phyloP scores from a whole-genome alignment of 1,140 invertebrate species.

The Bombus pascuorum region DNA sequence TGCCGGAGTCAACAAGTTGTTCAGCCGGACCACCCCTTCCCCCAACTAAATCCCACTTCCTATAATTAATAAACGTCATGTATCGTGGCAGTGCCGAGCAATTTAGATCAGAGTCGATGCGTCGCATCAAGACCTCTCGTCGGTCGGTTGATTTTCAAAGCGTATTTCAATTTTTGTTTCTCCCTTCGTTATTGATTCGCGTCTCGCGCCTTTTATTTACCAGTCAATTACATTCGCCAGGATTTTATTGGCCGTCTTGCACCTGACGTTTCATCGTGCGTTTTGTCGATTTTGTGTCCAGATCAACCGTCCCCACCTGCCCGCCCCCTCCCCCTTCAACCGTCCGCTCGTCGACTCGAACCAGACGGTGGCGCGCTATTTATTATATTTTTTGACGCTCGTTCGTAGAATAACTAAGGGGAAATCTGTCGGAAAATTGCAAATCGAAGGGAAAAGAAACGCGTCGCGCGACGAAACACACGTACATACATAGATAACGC shows the following conservation, averaged over 20 bases:
- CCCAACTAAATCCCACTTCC: constrained; percentile 74
- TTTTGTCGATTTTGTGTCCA: constrained; percentile 49
- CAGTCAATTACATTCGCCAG: constrained; percentile 53
- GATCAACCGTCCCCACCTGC: neutral
- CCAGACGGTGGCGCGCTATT: constrained; percentile 1
- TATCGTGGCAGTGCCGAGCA: constrained; percentile 64
- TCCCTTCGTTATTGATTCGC: constrained; percentile 54
- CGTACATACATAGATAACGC: neutral
- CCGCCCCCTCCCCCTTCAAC: neutral
- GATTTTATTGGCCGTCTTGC: constrained; percentile 56
- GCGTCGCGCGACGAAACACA: neutral
- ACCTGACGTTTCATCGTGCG: constrained; percentile 54
- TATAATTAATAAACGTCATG: constrained; percentile 74
- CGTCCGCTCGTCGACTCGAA: neutral
- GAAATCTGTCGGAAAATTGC: constrained; percentile 25
- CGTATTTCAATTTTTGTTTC: constrained; percentile 65
- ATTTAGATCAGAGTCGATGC: constrained; percentile 64
- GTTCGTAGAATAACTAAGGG: constrained; percentile 4
- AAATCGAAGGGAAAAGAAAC: constrained; percentile 11
- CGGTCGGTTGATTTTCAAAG: constrained; percentile 63
- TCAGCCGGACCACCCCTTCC: constrained; percentile 68
- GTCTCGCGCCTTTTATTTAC: constrained; percentile 61
- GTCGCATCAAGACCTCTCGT: constrained; percentile 62
- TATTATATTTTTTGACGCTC: constrained; percentile 36
- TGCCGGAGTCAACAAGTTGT: constrained; percentile 73